Evolutionary conservation across 2,113 vertebrate genomes (phyloP).

Genomic region (Elgaria multicarinata): DNA sequence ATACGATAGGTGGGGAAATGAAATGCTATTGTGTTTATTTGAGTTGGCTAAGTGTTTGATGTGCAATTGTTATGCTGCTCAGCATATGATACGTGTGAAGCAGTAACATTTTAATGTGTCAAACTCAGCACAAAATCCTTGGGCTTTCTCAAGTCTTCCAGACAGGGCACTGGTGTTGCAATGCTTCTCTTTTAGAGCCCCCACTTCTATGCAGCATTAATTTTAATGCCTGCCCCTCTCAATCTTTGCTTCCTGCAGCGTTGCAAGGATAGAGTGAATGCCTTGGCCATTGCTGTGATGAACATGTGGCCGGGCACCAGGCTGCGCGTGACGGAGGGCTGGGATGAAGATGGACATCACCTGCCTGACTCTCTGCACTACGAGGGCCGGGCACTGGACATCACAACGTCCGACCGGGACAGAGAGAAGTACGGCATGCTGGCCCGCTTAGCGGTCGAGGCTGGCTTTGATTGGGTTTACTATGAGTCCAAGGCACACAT

Average conservation of each 20-base stretch:
- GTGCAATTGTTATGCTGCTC: not conserved
- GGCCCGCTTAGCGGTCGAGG: slow-evolving; percentile 95
- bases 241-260: slow-evolving; percentile 76
- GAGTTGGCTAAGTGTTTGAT: not conserved
- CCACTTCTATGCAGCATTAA: fast-evolving
- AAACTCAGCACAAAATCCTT: not conserved
- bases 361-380: slow-evolving; percentile 93
- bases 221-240: not conserved
- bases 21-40: not conserved
- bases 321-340: slow-evolving; percentile 94
- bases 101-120: not conserved
- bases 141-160: not conserved
- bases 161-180: not conserved
- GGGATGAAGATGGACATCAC: slow-evolving; percentile 97
- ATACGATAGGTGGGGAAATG: not conserved
- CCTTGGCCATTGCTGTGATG: slow-evolving; percentile 94
- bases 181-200: not conserved
- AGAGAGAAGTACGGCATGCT: slow-evolving; percentile 94
- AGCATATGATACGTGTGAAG: not conserved
- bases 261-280: slow-evolving; percentile 94
- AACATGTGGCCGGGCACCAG: slow-evolving; percentile 97
- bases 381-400: slow-evolving; percentile 95
- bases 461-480: slow-evolving; percentile 98
- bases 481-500: slow-evolving; percentile 96
- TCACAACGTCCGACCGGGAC: slow-evolving; percentile 94